phyloP scores from a whole-genome alignment of 2,888 invertebrate species.

The Orthonychiurus folsomi region DNA sequence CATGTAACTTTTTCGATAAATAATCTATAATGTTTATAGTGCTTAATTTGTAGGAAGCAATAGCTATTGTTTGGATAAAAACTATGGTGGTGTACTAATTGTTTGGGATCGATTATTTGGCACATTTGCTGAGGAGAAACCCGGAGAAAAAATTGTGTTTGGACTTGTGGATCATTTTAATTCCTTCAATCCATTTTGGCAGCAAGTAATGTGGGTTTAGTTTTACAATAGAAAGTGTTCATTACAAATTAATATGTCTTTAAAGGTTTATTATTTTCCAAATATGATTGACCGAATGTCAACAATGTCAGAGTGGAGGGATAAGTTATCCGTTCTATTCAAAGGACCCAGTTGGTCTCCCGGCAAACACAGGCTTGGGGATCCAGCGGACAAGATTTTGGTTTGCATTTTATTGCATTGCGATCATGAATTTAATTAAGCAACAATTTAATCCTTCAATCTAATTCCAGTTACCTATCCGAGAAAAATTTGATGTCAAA shows the following conservation, averaged over 20 bases:
- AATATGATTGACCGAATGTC: not conserved
- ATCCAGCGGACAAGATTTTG: not conserved
- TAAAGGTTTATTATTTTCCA: not conserved
- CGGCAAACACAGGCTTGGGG: not conserved
- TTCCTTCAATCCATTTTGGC: not conserved
- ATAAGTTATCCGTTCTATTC: not conserved
- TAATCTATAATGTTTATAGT: too few relatives aligned
- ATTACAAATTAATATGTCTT: too few relatives aligned
- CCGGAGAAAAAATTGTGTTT: constrained; percentile 67
- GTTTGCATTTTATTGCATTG: too few relatives aligned
- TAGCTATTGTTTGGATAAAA: constrained; percentile 68
- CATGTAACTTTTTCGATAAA: too few relatives aligned
- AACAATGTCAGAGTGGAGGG: not conserved
- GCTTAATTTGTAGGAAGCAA: not conserved
- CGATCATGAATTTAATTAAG: too few relatives aligned
- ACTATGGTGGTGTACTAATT: constrained; percentile 83
- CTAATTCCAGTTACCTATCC: not conserved
- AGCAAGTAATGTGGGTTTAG: not conserved
- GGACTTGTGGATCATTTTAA: constrained; percentile 46
- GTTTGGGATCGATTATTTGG: constrained; percentile 79
- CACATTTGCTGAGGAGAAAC: constrained; percentile 66
- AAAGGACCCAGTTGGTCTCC: not conserved
- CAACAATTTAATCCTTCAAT: not conserved
- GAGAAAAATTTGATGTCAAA: not conserved
- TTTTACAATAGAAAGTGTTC: too few relatives aligned